These are phyloP conservation scores for Otolemur garnettii DNA, from an alignment of 2,113 vertebrate genomes.

Conservation along the genomic window DNA sequence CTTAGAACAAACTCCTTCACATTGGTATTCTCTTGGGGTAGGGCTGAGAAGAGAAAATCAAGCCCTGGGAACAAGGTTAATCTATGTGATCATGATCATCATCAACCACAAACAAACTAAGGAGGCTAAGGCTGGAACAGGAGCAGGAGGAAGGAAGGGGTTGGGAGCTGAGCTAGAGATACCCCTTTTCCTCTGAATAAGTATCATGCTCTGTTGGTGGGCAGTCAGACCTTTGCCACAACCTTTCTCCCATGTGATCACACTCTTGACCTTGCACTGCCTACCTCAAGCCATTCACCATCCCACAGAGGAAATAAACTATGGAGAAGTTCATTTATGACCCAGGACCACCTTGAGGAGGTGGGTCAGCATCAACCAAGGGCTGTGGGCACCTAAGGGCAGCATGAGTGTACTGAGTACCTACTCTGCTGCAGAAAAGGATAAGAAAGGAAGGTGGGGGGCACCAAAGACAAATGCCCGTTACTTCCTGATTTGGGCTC, in stretches of 20 bases:
- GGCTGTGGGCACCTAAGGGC: not conserved
- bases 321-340: not conserved
- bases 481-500: not conserved
- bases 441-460: not conserved
- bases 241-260: not conserved
- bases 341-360: not conserved
- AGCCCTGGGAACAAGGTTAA: not conserved
- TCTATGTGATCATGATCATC: not conserved
- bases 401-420: not conserved
- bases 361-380: not conserved
- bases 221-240: not conserved
- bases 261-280: not conserved
- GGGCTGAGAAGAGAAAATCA: slow-evolving; percentile 9
- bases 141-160: not conserved
- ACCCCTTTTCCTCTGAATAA: slow-evolving; percentile 11
- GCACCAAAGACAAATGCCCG: not conserved
- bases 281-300: not conserved
- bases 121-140: not conserved
- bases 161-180: not conserved
- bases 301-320: not conserved
- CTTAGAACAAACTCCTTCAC: not conserved
- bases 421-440: not conserved
- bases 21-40: not conserved
- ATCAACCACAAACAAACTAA: not conserved
- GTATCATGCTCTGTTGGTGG: not conserved